Conservation (phyloP, 2,113 vertebrate species). For the Okapia johnstoni region DNA sequence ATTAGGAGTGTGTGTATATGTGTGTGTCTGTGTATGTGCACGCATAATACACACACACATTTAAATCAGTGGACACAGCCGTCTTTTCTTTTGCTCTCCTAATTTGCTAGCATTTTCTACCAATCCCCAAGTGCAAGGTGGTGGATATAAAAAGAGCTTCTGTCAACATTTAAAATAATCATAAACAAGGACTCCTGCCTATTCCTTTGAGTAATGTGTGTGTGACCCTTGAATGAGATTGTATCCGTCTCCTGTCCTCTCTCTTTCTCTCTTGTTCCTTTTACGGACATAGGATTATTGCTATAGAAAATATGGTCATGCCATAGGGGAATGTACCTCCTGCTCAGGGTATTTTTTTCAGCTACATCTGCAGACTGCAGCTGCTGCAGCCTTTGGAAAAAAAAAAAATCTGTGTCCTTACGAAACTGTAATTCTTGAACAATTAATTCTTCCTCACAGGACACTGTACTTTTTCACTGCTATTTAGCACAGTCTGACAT, state of each 20-base stretch:
- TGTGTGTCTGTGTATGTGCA: background rate
- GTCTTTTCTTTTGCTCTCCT: slow-evolving; percentile 44
- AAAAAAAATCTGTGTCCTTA: background rate
- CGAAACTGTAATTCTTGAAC: slow-evolving; percentile 66
- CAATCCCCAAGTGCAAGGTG: slow-evolving; percentile 34
- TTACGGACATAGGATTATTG: slow-evolving; percentile 55
- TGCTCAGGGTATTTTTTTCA: slow-evolving; percentile 52
- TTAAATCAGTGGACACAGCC: slow-evolving; percentile 67
- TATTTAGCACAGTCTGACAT: slow-evolving; percentile 49
- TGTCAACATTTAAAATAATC: slow-evolving; percentile 62
- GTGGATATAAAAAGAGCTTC: slow-evolving; percentile 44
- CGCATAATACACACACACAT: background rate
- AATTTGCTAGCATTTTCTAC: background rate
- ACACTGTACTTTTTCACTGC: slow-evolving; percentile 13
- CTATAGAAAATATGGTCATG: slow-evolving; percentile 63
- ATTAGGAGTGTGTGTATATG: slow-evolving; percentile 63
- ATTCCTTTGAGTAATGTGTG: slow-evolving; percentile 41
- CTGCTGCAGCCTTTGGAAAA: slow-evolving; percentile 63
- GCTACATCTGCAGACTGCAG: slow-evolving; percentile 72
- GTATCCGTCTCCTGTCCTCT: slow-evolving; percentile 51
- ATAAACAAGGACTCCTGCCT: slow-evolving; percentile 22
- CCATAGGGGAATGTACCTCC: slow-evolving; percentile 62
- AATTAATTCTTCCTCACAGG: slow-evolving; percentile 65
- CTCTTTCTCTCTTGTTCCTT: slow-evolving; percentile 59
- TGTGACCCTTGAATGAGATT: slow-evolving; percentile 40